phyloP scores from a whole-genome alignment of 2,888 invertebrate species.

The Hofmannophila pseudospretella region DNA sequence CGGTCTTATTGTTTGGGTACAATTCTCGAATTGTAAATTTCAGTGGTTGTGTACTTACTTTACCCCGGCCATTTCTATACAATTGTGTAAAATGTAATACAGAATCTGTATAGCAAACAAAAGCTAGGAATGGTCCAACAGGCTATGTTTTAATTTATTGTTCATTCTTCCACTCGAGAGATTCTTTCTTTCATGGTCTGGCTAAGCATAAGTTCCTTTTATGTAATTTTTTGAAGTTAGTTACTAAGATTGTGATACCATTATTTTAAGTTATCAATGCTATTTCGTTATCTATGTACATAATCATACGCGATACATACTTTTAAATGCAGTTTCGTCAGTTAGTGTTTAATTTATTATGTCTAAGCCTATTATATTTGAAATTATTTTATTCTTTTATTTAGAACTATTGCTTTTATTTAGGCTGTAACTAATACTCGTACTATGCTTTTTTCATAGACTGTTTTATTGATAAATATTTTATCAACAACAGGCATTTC shows the following conservation, averaged over 20 bases:
- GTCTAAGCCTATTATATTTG: constrained; percentile 45
- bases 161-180: constrained; percentile 41
- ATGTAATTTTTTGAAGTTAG: constrained; percentile 55
- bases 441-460: constrained; percentile 36
- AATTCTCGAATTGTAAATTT: constrained; percentile 43
- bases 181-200: constrained; percentile 57
- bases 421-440: constrained; percentile 34
- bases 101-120: constrained; percentile 15
- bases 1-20: constrained; percentile 30
- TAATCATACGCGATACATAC: constrained; percentile 35
- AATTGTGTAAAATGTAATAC: constrained; percentile 16
- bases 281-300: constrained; percentile 48
- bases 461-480: constrained; percentile 25
- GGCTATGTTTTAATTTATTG: constrained; percentile 40
- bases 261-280: constrained; percentile 64
- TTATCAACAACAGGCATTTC: constrained; percentile 17
- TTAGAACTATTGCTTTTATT: constrained; percentile 36
- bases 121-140: constrained; percentile 31
- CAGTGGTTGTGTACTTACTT: constrained; percentile 75
- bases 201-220: constrained; percentile 70
- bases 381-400: constrained; percentile 49
- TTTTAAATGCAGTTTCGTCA: constrained; percentile 30
- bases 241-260: constrained; percentile 75
- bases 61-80: constrained; percentile 24
- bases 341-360: constrained; percentile 53